Evolutionary conservation across 2,797 vertebrate genomes (phyloP), one percentile per base, ranked within the genome.

Genomic region (Pangasius djambal): DNA sequence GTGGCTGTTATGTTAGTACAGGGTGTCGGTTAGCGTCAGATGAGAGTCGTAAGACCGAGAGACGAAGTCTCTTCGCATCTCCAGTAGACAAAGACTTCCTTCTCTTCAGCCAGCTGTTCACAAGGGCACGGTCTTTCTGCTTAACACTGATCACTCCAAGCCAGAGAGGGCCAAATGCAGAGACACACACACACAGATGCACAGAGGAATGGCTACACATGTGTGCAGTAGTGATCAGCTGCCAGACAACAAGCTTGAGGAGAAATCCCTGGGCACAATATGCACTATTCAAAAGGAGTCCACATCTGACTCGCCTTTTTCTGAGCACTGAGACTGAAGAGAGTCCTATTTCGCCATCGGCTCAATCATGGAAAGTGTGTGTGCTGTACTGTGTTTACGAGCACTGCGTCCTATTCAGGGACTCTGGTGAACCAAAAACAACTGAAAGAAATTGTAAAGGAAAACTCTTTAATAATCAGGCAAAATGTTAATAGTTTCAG

Each of bases 21-120:
- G 67, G 37, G 50, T 65, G 85, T 83, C 67, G 22, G 34, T 79
- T 89, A 61, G 44, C 61, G 25, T 78, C 81, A 89, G 86, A 69
- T 79, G 67, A 85, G 72, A 79, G 69, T 55, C 12, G 31, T 61
- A 48, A 81, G 55, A 70, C 28, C 2, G 28, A 61, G 75, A 82
- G 75, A 77, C 72, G 18, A 59, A 25, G 63, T 83, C 78, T 86
- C 50, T 83, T 83, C 25, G 34, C 57, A 10, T 88, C 74, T 81
- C 52, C 37, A 28, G 28, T 44, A 85, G 65, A 87, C 89, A 85
- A 90, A 88, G 86, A 77, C 89, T 69, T 86, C 84, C 86, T 87
- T 88, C 74, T 89, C 63, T 70, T 72, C 22, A 34, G 61, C 86
- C 89, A 89, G 89, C 86, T 89, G 89, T 81, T 83, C 63, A 77